Evolutionary conservation across 2,888 invertebrate genomes (phyloP).

Genomic region (Cryptus armator): DNA sequence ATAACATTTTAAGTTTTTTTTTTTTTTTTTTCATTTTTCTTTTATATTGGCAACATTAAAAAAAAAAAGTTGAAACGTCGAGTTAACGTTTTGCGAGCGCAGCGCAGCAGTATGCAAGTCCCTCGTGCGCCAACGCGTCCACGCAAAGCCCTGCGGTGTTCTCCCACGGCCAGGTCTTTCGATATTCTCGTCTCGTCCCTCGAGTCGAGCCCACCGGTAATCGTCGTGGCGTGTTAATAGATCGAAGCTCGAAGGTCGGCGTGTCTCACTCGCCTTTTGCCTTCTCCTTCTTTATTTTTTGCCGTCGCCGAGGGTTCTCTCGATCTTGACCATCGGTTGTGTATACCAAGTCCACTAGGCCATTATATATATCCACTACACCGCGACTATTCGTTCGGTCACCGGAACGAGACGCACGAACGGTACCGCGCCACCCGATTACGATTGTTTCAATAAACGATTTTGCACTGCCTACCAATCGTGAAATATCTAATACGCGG

Average conservation of each 20-base stretch:
- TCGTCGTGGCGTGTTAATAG: slow-evolving; percentile 77
- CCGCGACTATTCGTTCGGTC: slow-evolving; percentile 33
- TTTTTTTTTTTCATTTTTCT: neutral
- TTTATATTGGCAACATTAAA: neutral
- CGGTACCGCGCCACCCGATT: slow-evolving; percentile 40
- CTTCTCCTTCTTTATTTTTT: slow-evolving; percentile 58
- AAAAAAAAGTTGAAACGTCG: neutral
- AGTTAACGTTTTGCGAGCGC: neutral
- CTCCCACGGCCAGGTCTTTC: slow-evolving; percentile 75
- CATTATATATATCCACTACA: slow-evolving; percentile 35
- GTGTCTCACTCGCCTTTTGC: slow-evolving; percentile 64
- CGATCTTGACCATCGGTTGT: slow-evolving; percentile 62
- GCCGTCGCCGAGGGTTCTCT: slow-evolving; percentile 40
- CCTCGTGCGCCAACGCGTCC: slow-evolving; percentile 28
- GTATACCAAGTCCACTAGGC: slow-evolving; percentile 25
- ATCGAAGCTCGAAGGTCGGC: slow-evolving; percentile 71
- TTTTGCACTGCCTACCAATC: neutral
- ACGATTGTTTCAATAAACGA: slow-evolving; percentile 29
- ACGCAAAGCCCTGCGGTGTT: slow-evolving; percentile 63
- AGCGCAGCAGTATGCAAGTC: neutral
- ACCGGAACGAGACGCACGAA: slow-evolving; percentile 44
- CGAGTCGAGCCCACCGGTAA: slow-evolving; percentile 68
- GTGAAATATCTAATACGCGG: slow-evolving; percentile 16
- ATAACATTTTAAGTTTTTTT: neutral
- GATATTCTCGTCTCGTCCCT: slow-evolving; percentile 51